These are phyloP conservation scores for Cloeon dipterum DNA, from an alignment of 2,888 invertebrate genomes.

Conservation along the genomic window DNA sequence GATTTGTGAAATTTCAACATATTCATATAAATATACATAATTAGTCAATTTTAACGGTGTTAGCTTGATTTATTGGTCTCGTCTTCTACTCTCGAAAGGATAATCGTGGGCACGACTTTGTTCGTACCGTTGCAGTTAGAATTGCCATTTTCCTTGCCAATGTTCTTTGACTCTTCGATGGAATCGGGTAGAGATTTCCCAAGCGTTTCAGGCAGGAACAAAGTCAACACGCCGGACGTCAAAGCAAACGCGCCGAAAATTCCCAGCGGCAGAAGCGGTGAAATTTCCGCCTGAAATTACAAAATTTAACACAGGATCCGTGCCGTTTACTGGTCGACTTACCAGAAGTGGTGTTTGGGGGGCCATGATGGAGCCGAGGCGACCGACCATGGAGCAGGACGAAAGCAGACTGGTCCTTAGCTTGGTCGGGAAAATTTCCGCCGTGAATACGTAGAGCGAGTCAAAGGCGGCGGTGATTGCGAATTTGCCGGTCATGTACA, in stretches of 20 bases:
- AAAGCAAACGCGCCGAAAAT: conserved; percentile 36
- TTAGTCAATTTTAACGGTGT: too few species aligned
- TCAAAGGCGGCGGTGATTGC: conserved; percentile 40
- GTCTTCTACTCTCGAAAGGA: too few species aligned
- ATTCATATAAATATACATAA: too few species aligned
- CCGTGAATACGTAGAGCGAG: conserved; percentile 39
- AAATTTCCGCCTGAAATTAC: not conserved
- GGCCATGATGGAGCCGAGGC: conserved; percentile 41
- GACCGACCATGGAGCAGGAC: conserved; percentile 42
- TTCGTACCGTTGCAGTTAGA: too few species aligned
- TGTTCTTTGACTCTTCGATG: conserved; percentile 43
- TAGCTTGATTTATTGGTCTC: too few species aligned
- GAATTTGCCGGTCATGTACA: conserved; percentile 38
- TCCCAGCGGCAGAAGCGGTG: conserved; percentile 27
- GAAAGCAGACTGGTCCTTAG: conserved; percentile 39
- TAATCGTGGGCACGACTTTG: too few species aligned
- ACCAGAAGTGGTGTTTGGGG: conserved; percentile 45
- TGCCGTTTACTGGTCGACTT: too few species aligned
- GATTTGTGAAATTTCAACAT: too few species aligned
- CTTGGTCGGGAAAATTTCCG: conserved; percentile 47
- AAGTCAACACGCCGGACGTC: conserved; percentile 31
- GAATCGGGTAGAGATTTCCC: conserved; percentile 39
- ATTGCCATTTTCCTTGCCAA: too few species aligned
- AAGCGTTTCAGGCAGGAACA: conserved; percentile 43
- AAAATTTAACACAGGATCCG: too few species aligned